Evolutionary conservation across 1,140 invertebrate genomes (phyloP), one percentile per base, ranked within the genome.

Genomic region (Drosophila arawakana): DNA sequence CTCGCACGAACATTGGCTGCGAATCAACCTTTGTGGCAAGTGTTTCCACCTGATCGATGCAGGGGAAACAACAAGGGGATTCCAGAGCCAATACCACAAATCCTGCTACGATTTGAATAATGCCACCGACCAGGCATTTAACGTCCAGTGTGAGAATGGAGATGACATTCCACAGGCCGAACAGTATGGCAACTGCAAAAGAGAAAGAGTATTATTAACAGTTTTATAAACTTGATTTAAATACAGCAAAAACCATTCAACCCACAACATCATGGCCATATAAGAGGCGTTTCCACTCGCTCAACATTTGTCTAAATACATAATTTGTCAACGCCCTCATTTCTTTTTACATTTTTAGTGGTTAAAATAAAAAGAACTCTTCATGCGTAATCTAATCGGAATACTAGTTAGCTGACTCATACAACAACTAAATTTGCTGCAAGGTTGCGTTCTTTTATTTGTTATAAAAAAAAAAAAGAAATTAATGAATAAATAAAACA

Each of bases 1-100:
- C 98, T 93, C 97, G 96, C 84, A 98, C 96, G 96, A 97, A 99
- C 92, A 97, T 95, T 2, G 97, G 97, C 79, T 96, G 95, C 47
- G 94, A 94, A 80, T 99, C 97, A 47, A 97, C 95, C 92, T 94
- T 96, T 80, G 95, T 95, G 50, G 97, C 96, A 25, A 98, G 93
- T 61, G 94, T 94, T 92, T 98, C 96, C 65, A 98, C 97, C 93
- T 97, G 97, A 91, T 98, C 98, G 74, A 99, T 95, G 93, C 98
- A 99, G 92, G 97, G 94, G 93, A 98, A 99, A 93, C 98, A 98
- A 92, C 97, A 98, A 0, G 98, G 98, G 9, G 98, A 98, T 93
- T 99, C 98, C 81, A 98, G 94, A 5, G 96, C 94, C 73, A 98
- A 94, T 49, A 98, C 95, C 61, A 97, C 81, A 93, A 98, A 98